phyloP scores from a whole-genome alignment of 2,797 vertebrate species.

The Lepus townsendii region DNA sequence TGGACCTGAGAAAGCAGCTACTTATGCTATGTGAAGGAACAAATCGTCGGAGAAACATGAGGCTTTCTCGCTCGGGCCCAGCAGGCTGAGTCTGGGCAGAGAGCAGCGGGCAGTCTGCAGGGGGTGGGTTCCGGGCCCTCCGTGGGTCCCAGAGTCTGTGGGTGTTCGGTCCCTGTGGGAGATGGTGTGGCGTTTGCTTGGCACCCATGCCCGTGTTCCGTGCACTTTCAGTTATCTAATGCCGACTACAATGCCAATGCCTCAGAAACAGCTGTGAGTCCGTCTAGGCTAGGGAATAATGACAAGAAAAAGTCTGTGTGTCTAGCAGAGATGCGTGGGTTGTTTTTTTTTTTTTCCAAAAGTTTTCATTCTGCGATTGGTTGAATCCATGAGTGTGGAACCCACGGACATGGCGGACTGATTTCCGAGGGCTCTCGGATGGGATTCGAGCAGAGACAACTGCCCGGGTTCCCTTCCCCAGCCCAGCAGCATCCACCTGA shows the following conservation, averaged over 20 bases:
- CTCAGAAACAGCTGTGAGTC: neutral
- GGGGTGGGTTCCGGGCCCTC: too few species aligned
- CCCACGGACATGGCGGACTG: neutral
- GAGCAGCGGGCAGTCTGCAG: neutral
- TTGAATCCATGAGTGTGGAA: neutral
- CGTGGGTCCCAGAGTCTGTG: neutral
- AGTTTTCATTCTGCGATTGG: neutral
- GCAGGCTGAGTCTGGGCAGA: neutral
- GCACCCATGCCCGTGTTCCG: neutral
- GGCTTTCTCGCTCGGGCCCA: neutral
- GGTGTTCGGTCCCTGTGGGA: neutral
- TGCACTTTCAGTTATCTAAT: neutral
- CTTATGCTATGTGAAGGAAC: neutral
- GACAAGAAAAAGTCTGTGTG: too few species aligned
- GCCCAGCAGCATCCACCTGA: neutral
- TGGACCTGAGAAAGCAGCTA: neutral
- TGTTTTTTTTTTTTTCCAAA: neutral
- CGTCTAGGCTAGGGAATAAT: neutral
- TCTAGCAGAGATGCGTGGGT: neutral
- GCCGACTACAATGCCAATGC: neutral
- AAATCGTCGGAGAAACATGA: neutral
- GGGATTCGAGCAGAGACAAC: neutral
- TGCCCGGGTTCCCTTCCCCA: neutral
- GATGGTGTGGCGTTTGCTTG: neutral
- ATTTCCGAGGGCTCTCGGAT: neutral